phyloP scores from a whole-genome alignment of 1,140 invertebrate genomes.

The Dendroctonus valens region DNA sequence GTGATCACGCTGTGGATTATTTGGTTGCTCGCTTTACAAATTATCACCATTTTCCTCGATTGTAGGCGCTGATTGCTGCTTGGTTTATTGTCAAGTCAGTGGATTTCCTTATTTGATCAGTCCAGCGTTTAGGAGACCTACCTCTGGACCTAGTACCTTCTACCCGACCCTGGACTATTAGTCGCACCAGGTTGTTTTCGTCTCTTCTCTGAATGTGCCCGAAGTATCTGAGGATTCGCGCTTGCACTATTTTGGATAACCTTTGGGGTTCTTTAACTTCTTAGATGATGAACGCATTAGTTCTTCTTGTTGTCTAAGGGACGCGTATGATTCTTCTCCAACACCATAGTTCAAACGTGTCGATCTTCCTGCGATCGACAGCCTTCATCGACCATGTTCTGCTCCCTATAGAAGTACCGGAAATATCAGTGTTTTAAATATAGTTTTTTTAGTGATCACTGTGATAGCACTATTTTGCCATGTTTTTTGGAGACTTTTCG shows the following conservation, averaged over 20 bases:
- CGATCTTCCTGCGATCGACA: too few relatives aligned
- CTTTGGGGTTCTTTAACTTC: not conserved
- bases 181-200: constrained; percentile 3
- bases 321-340: not conserved
- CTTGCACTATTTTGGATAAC: not conserved
- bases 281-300: not conserved
- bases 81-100: not conserved
- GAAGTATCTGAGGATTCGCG: constrained; percentile 1
- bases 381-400: too few relatives aligned
- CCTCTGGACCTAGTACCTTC: constrained; percentile 9
- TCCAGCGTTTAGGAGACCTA: constrained; percentile 13
- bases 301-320: not conserved
- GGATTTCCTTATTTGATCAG: constrained; percentile 9
- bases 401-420: too few relatives aligned
- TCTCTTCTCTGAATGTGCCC: constrained; percentile 7
- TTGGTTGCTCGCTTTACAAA: too few relatives aligned
- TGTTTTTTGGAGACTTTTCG: too few relatives aligned
- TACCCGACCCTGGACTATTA: constrained; percentile 11
- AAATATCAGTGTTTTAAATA: too few relatives aligned
- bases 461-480: too few relatives aligned
- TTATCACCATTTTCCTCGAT: not conserved
- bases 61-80: not conserved
- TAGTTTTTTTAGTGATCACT: too few relatives aligned
- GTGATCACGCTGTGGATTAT: too few relatives aligned
- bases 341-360: too few relatives aligned